A percentile compares a stretch with the other conserved stretches of the same genome.
phyloP scores from a whole-genome alignment of 2,113 vertebrate species.

The Lathamus discolor region DNA sequence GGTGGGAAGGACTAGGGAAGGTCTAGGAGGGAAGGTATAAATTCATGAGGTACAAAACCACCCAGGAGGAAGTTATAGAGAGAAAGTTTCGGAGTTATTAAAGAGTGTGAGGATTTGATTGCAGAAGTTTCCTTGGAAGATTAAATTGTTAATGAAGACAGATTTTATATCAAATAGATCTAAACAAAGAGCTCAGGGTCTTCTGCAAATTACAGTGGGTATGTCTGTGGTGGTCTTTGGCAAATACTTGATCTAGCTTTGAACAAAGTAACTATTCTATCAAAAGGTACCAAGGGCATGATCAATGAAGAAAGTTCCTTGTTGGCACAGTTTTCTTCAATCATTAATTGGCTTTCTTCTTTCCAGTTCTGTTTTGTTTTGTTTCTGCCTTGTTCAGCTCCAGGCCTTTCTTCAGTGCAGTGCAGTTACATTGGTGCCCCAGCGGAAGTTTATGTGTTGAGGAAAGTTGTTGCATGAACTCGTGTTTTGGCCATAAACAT shows the following conservation, averaged over 20 bases:
- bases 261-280: background rate
- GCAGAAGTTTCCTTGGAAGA: background rate
- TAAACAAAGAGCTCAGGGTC: background rate
- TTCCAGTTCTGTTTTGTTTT: background rate
- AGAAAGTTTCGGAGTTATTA: background rate
- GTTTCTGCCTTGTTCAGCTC: background rate
- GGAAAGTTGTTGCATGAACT: slow-evolving; percentile 1
- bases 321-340: background rate
- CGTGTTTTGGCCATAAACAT: background rate
- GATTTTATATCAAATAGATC: background rate
- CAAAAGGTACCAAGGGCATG: background rate
- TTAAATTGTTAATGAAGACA: background rate
- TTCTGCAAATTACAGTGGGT: background rate
- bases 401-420: background rate
- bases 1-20: background rate
- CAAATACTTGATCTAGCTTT: background rate
- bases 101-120: background rate
- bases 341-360: background rate
- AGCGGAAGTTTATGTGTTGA: background rate
- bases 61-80: background rate
- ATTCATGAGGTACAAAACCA: background rate
- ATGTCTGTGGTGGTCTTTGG: background rate
- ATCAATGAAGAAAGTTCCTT: background rate
- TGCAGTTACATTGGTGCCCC: background rate
- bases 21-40: background rate